phyloP scores from a whole-genome alignment of 2,888 invertebrate genomes.

The Eupithecia exiguata region DNA sequence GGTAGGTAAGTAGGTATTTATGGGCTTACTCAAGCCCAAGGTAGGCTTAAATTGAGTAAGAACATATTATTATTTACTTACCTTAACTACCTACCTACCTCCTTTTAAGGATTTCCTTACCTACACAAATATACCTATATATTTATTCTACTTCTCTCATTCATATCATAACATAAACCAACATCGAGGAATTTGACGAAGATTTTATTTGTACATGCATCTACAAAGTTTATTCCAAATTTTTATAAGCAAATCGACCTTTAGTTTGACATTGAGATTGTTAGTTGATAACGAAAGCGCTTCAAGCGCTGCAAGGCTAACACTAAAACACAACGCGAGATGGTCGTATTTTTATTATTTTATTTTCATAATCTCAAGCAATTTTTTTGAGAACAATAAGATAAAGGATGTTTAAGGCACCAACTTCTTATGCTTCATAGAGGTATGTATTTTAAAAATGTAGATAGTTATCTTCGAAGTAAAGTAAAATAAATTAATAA shows the following conservation, averaged over 20 bases:
- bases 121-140: too few species aligned
- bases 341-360: neutral
- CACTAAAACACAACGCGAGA: neutral
- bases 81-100: too few species aligned
- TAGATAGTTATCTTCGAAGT: neutral
- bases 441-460: neutral
- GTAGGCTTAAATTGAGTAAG: too few species aligned
- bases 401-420: neutral
- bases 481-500: neutral
- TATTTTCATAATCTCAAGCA: neutral
- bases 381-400: neutral
- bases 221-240: neutral
- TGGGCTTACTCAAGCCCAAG: too few species aligned
- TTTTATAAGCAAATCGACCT: constrained; percentile 62
- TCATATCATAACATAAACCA: too few species aligned
- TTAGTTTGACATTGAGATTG: constrained; percentile 76
- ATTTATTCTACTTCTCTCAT: too few species aligned
- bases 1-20: too few species aligned
- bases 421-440: neutral
- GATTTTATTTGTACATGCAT: neutral
- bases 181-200: too few species aligned
- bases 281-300: constrained; percentile 52
- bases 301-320: constrained; percentile 48
- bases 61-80: too few species aligned
- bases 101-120: too few species aligned